Evolutionary conservation across 2,888 invertebrate species (phyloP).

Genomic region (Scaptomyza caliginosa): DNA sequence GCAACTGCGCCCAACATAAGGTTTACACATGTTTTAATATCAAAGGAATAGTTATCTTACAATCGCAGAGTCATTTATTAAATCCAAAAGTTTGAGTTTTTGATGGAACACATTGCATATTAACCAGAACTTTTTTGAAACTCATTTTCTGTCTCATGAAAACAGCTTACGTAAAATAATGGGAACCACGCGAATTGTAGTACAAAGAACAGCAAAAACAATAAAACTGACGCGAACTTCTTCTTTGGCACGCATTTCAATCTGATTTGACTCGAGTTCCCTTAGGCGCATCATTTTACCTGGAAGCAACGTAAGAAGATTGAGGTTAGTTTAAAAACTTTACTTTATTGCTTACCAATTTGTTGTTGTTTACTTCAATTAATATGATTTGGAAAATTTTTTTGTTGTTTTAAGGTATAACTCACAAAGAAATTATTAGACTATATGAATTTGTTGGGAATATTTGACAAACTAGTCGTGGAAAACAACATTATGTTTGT

Average conservation of each 20-base stretch:
- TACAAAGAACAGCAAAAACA: conserved; percentile 52
- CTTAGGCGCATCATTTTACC: conserved; percentile 53
- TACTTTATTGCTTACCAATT: conserved; percentile 9
- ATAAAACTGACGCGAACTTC: conserved; percentile 55
- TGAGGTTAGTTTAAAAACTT: background rate
- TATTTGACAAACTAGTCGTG: conserved; percentile 14
- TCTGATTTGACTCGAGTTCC: conserved; percentile 21
- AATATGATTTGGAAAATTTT: conserved; percentile 24
- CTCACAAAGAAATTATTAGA: background rate
- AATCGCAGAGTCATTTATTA: background rate
- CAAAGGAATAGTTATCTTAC: background rate
- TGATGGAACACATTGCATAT: background rate
- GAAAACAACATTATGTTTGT: background rate
- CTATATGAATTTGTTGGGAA: background rate
- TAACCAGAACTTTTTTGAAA: background rate
- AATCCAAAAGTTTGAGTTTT: background rate
- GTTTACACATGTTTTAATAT: background rate
- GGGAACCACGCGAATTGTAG: conserved; percentile 47
- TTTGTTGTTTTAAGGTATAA: background rate
- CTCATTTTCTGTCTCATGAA: background rate
- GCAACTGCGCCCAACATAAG: conserved; percentile 24
- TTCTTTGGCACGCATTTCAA: conserved; percentile 35
- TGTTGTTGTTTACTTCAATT: background rate
- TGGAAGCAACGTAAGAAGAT: background rate
- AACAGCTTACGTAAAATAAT: conserved; percentile 34